Conservation (phyloP, 2,888 invertebrate species). For the Drosophila kanekoi region DNA sequence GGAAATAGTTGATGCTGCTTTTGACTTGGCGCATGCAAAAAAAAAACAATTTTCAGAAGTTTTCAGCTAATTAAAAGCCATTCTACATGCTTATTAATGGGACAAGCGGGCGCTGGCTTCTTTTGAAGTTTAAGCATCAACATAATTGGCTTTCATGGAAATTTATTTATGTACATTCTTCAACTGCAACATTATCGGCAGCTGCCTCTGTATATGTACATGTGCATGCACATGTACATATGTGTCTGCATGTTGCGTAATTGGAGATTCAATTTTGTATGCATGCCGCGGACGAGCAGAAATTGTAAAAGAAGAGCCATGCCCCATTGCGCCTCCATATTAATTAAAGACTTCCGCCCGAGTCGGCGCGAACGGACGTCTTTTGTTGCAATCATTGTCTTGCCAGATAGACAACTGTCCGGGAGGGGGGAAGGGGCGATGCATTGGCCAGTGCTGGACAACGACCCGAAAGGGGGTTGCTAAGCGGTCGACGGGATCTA, state of each 20-base stretch:
- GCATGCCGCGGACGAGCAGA: slow-evolving; percentile 37
- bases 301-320: slow-evolving; percentile 41
- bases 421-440: neutral
- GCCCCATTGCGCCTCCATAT: slow-evolving; percentile 47
- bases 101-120: slow-evolving; percentile 23
- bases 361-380: slow-evolving; percentile 50
- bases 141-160: slow-evolving; percentile 22
- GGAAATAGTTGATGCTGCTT: too few species aligned
- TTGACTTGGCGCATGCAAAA: too few species aligned
- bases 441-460: slow-evolving; percentile 24
- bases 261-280: slow-evolving; percentile 71
- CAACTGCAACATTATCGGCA: neutral
- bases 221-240: slow-evolving; percentile 1
- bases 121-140: slow-evolving; percentile 45
- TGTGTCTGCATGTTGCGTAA: slow-evolving; percentile 61
- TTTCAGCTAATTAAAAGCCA: neutral
- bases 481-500: neutral
- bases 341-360: slow-evolving; percentile 80
- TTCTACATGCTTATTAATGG: slow-evolving; percentile 49
- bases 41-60: too few species aligned
- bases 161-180: slow-evolving; percentile 2
- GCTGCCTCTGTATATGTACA: neutral
- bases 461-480: slow-evolving; percentile 7
- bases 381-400: slow-evolving; percentile 73
- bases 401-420: neutral